A percentile compares a stretch with the other conserved stretches of the same genome.
Evolutionary conservation across 2,888 invertebrate genomes (phyloP).

Genomic region (Cinara cedri): DNA sequence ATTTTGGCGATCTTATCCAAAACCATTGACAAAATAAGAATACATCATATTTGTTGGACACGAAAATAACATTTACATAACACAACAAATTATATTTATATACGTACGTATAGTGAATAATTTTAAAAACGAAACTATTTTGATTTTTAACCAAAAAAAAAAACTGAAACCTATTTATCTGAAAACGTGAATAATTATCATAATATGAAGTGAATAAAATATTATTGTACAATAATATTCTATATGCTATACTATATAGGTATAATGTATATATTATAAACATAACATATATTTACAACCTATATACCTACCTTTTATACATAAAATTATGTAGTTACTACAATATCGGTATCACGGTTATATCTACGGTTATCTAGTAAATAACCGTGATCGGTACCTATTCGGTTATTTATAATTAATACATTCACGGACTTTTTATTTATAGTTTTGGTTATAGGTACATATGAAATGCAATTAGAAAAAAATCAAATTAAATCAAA

Average conservation of each 20-base stretch:
- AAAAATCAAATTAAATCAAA: too few species aligned
- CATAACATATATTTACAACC: too few species aligned
- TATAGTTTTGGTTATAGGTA: too few species aligned
- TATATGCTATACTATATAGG: not conserved
- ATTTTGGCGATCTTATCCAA: conserved; percentile 57
- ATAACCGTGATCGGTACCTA: too few species aligned
- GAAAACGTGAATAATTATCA: conserved; percentile 36
- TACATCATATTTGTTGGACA: conserved; percentile 39
- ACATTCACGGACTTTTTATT: too few species aligned
- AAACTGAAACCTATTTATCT: conserved; percentile 2
- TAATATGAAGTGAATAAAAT: conserved; percentile 24
- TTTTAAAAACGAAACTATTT: conserved; percentile 51
- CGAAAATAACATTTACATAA: conserved; percentile 43
- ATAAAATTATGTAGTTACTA: too few species aligned
- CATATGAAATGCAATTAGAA: too few species aligned
- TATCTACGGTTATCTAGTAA: too few species aligned
- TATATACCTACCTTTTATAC: too few species aligned
- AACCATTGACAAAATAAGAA: conserved; percentile 50
- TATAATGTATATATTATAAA: too few species aligned
- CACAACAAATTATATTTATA: conserved; percentile 38
- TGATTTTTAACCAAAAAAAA: conserved; percentile 31
- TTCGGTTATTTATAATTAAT: too few species aligned
- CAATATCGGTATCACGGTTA: too few species aligned
- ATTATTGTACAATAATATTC: conserved; percentile 25
- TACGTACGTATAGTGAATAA: conserved; percentile 27